These are phyloP conservation scores for Brachyhypopomus occidentalis DNA, from an alignment of 2,113 vertebrate species.

Conservation along the genomic window DNA sequence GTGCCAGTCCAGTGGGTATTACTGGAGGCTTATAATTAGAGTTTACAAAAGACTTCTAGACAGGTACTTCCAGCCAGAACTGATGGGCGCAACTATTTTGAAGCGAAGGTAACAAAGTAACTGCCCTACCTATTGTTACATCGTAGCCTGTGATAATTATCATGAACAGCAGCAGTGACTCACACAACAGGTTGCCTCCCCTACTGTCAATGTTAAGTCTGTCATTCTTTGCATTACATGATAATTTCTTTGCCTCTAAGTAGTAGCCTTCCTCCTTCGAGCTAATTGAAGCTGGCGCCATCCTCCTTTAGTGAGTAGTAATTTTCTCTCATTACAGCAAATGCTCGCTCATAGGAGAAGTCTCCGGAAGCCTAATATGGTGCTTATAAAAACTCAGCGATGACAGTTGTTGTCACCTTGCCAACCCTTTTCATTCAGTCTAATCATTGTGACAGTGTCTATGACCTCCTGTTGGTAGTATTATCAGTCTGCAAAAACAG, in stretches of 20 bases:
- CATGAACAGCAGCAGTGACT: slow-evolving; percentile 47
- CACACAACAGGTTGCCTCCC: slow-evolving; percentile 58
- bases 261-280: slow-evolving; percentile 67
- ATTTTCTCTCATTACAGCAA: slow-evolving; percentile 74
- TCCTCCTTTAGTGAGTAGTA: slow-evolving; percentile 68
- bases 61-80: background rate
- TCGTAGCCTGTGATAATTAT: slow-evolving; percentile 30
- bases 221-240: slow-evolving; percentile 68
- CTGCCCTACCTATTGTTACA: background rate
- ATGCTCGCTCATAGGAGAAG: slow-evolving; percentile 57
- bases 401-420: slow-evolving; percentile 54
- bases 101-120: background rate
- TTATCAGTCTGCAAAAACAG: slow-evolving; percentile 8
- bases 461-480: slow-evolving; percentile 26
- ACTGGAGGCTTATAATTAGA: background rate
- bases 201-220: slow-evolving; percentile 66
- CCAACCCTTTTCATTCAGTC: slow-evolving; percentile 43
- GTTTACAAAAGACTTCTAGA: background rate
- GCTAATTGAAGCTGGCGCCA: slow-evolving; percentile 77
- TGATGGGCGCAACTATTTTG: background rate
- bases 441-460: slow-evolving; percentile 34
- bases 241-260: slow-evolving; percentile 56
- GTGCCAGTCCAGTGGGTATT: background rate
- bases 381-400: slow-evolving; percentile 61
- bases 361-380: slow-evolving; percentile 54